These are phyloP conservation scores for Stenotaenia linearis DNA, from an alignment of 2,888 invertebrate genomes.

Conservation along the genomic window DNA sequence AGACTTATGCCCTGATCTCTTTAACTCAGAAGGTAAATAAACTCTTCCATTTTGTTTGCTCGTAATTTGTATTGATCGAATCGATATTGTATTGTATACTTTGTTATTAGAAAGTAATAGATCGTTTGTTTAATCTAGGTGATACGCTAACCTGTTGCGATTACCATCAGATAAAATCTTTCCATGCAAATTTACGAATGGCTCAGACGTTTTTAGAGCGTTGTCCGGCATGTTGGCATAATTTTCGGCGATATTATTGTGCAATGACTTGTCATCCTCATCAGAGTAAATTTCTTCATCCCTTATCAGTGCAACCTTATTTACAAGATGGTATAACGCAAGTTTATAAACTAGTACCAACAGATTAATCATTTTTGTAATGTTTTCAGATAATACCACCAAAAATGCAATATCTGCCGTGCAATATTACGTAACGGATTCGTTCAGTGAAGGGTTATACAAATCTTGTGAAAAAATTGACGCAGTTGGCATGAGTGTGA, in stretches of 20 bases:
- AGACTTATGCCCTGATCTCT: not conserved
- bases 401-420: conserved; percentile 1
- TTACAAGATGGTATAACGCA: not conserved
- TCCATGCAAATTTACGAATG: not conserved
- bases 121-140: not conserved
- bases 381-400: not conserved
- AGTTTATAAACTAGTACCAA: no score
- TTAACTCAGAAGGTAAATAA: not conserved
- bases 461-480: not conserved
- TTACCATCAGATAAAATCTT: conserved; percentile 13
- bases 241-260: conserved; percentile 77
- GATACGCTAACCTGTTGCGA: conserved; percentile 27
- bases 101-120: not conserved
- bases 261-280: conserved; percentile 71
- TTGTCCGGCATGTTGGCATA: conserved; percentile 82
- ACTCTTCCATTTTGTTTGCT: not conserved
- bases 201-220: conserved; percentile 56
- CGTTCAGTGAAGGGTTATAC: conserved; percentile 5
- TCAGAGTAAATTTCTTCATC: conserved; percentile 67
- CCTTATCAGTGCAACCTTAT: not conserved
- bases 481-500: not conserved
- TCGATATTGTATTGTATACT: not conserved
- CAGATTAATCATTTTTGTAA: not conserved
- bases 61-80: not conserved
- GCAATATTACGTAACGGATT: not conserved